phyloP scores from a whole-genome alignment of 2,888 invertebrate genomes.

The Teleiodes luculella region DNA sequence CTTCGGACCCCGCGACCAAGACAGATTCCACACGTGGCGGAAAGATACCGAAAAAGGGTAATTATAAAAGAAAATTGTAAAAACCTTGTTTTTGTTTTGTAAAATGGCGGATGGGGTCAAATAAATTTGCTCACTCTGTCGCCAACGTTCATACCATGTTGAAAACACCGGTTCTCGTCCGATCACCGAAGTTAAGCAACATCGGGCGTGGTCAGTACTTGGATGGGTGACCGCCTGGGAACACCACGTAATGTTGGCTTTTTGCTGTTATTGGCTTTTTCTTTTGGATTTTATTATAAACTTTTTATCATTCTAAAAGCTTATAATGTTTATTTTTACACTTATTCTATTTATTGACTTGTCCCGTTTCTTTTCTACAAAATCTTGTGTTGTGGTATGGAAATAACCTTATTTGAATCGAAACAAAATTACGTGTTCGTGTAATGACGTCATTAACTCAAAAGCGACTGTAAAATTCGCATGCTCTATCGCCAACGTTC shows the following conservation, averaged over 20 bases:
- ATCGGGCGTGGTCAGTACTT: slow-evolving; percentile 57
- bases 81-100: too few species aligned
- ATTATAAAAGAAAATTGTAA: slow-evolving; percentile 23
- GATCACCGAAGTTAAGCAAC: slow-evolving; percentile 57
- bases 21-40: slow-evolving; percentile 33
- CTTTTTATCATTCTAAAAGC: too few species aligned
- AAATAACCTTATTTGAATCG: too few species aligned
- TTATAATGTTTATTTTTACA: too few species aligned
- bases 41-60: slow-evolving; percentile 47
- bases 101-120: too few species aligned
- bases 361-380: too few species aligned
- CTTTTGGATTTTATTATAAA: too few species aligned
- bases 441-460: not conserved
- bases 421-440: too few species aligned
- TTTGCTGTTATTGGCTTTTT: too few species aligned
- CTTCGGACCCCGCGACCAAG: slow-evolving; percentile 38
- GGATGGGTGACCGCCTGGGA: slow-evolving; percentile 54
- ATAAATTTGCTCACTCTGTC: too few species aligned
- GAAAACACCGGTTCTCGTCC: slow-evolving; percentile 56
- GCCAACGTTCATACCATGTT: slow-evolving; percentile 19
- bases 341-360: too few species aligned
- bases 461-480: not conserved
- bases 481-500: slow-evolving; percentile 43
- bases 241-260: slow-evolving; percentile 42
- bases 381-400: too few species aligned